Conservation (phyloP, 2,113 vertebrate genomes). For the Tonatia bakeri region DNA sequence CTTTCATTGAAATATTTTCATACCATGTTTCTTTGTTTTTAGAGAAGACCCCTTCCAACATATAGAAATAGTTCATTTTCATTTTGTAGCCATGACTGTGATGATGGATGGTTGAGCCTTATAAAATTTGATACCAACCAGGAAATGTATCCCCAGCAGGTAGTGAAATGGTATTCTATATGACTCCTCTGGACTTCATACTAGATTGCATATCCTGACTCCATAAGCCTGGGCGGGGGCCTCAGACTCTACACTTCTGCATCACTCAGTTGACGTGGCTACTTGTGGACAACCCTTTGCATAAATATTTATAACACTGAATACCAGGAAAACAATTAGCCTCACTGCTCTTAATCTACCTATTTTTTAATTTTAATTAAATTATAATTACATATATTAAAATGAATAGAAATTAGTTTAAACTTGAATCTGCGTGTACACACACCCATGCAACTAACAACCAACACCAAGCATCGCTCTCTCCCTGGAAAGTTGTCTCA, state of each 20-base stretch:
- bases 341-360: constrained; percentile 53
- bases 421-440: background rate
- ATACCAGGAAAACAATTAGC: constrained; percentile 67
- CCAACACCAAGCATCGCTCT: background rate
- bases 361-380: background rate
- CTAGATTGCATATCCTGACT: background rate
- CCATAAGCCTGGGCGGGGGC: background rate
- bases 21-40: background rate
- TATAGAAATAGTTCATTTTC: background rate
- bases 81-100: background rate
- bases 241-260: background rate
- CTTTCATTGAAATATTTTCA: background rate
- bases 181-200: background rate
- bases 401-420: background rate
- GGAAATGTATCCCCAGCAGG: background rate
- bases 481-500: background rate
- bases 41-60: background rate
- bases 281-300: background rate
- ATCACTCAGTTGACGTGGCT: background rate
- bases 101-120: background rate
- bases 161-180: too few species aligned
- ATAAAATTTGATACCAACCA: background rate
- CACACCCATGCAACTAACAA: background rate
- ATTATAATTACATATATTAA: background rate
- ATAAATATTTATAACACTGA: background rate